These are phyloP conservation scores for Batillaria attramentaria DNA, from an alignment of 1,140 invertebrate species.

Conservation along the genomic window DNA sequence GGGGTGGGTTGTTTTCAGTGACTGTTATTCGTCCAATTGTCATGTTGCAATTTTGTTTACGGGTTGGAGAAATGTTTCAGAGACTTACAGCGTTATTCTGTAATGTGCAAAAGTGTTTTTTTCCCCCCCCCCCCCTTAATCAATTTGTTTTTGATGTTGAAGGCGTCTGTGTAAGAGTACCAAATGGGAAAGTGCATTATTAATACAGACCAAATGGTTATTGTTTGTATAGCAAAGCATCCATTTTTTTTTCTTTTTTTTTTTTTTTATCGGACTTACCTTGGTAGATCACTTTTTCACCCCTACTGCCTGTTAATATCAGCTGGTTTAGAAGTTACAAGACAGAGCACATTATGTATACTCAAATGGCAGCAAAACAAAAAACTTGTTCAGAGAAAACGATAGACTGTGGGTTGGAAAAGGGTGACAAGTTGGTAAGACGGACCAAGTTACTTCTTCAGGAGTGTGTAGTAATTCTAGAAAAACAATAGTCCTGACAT, in stretches of 20 bases:
- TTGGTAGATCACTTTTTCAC: neutral
- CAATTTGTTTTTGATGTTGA: neutral
- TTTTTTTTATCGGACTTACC: slow-evolving; percentile 5
- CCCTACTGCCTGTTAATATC: neutral
- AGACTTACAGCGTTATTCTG: neutral
- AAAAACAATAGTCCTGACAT: too few relatives aligned
- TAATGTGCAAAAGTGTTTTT: slow-evolving; percentile 15
- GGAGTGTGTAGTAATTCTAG: too few relatives aligned
- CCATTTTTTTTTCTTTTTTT: neutral
- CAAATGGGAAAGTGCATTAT: slow-evolving; percentile 35
- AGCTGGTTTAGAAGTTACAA: too few relatives aligned
- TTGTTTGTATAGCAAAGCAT: neutral
- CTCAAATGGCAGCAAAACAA: too few relatives aligned
- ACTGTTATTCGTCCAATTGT: slow-evolving; percentile 6
- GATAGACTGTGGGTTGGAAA: too few relatives aligned
- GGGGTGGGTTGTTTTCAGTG: neutral
- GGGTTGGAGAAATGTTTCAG: slow-evolving; percentile 9
- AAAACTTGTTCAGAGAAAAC: too few relatives aligned
- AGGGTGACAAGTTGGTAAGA: too few relatives aligned
- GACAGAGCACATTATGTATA: too few relatives aligned
- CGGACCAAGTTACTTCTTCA: too few relatives aligned
- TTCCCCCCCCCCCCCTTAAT: neutral
- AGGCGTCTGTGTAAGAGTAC: neutral
- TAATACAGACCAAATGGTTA: slow-evolving; percentile 25
- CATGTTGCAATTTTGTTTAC: slow-evolving; percentile 24